A percentile compares a stretch with the other conserved stretches of the same genome.
These are phyloP conservation scores for Copidosoma aretas DNA, from an alignment of 2,888 invertebrate genomes.

Conservation along the genomic window DNA sequence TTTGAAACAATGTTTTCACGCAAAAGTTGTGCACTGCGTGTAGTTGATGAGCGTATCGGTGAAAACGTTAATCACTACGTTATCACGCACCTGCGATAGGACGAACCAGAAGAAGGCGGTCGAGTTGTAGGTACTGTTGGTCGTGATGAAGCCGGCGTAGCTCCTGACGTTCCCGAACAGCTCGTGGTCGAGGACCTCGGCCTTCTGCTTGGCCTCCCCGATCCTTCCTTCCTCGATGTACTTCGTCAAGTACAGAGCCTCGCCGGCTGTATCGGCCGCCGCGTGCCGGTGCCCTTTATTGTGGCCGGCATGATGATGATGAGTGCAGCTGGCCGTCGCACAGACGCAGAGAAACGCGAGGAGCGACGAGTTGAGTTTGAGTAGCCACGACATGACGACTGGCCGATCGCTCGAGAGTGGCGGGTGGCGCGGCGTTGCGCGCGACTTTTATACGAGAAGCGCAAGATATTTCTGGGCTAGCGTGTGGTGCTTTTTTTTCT, in stretches of 20 bases:
- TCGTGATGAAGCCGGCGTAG: constrained; percentile 83
- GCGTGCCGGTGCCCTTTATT: background rate
- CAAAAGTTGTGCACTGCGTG: too few species aligned
- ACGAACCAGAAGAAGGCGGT: constrained; percentile 94
- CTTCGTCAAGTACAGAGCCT: constrained; percentile 64
- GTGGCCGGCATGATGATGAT: background rate
- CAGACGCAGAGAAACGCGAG: background rate
- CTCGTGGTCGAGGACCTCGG: constrained; percentile 64
- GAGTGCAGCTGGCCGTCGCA: background rate
- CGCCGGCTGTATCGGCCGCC: background rate
- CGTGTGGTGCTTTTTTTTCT: too few species aligned
- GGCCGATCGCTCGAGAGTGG: background rate
- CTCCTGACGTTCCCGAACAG: constrained; percentile 65
- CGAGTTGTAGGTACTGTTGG: constrained; percentile 76
- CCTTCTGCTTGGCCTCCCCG: constrained; percentile 68
- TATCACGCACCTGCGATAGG: constrained; percentile 68
- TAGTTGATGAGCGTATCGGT: too few species aligned
- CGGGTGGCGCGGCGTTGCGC: too few species aligned
- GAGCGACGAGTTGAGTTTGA: background rate
- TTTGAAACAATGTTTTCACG: too few species aligned
- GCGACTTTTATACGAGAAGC: too few species aligned
- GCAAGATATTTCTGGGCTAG: too few species aligned
- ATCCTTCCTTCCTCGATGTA: constrained; percentile 75
- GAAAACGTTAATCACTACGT: too few species aligned
- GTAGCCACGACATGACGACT: background rate